These are phyloP conservation scores for Gymnarchus niloticus DNA, from an alignment of 2,113 vertebrate genomes.

Conservation along the genomic window DNA sequence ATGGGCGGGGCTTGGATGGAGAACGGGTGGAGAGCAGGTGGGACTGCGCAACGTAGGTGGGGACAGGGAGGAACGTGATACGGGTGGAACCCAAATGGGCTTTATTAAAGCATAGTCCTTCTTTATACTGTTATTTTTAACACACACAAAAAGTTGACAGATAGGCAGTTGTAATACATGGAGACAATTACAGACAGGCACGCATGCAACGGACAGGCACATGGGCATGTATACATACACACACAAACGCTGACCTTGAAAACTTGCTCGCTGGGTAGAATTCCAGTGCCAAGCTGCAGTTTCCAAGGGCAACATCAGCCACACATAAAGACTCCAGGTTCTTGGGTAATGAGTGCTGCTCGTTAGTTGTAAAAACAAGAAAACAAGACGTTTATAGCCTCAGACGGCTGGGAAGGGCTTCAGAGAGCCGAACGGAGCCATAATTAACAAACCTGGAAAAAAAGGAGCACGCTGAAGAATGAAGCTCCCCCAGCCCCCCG, in stretches of 20 bases:
- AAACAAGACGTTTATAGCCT: constrained; percentile 9
- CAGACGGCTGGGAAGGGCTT: constrained; percentile 3
- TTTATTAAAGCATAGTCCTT: not conserved
- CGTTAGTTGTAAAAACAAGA: constrained; percentile 15
- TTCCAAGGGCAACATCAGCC: constrained; percentile 6
- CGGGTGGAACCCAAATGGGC: not conserved
- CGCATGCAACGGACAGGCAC: not conserved
- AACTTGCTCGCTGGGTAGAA: not conserved
- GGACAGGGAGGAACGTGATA: not conserved
- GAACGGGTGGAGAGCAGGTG: not conserved
- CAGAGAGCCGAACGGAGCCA: constrained; percentile 26
- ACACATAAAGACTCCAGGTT: not conserved
- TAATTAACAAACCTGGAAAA: constrained; percentile 42
- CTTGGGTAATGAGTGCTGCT: not conserved
- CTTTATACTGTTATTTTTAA: not conserved
- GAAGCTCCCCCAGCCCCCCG: constrained; percentile 23
- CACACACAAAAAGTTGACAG: too few relatives aligned
- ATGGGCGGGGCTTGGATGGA: not conserved
- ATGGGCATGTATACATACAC: not conserved
- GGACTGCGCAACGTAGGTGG: not conserved
- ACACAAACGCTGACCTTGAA: not conserved
- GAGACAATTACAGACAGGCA: not conserved
- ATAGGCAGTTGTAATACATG: not conserved
- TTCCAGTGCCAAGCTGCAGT: too few relatives aligned
- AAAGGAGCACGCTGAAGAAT: constrained; percentile 32